These are phyloP conservation scores for Choloepus hoffmanni DNA, from an alignment of 2,113 vertebrate genomes.

Conservation along the genomic window DNA sequence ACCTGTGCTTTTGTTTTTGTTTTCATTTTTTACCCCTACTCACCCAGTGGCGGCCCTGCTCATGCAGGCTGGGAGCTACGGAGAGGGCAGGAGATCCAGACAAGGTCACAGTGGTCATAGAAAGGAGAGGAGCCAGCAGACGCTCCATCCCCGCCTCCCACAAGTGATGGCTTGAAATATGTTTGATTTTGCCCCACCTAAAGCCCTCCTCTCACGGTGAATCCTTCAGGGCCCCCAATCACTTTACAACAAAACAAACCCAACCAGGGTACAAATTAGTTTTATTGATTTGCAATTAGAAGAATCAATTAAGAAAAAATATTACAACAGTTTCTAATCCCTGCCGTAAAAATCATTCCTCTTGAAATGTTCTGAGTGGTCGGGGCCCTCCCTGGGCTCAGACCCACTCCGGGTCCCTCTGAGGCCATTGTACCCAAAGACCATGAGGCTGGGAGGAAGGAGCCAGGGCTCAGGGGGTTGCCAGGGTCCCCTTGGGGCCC, in stretches of 20 bases:
- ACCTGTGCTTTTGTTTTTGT: background rate
- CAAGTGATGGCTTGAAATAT: fast-evolving
- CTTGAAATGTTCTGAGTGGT: background rate
- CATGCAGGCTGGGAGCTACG: no score
- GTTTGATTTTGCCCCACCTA: background rate
- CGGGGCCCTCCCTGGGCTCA: background rate
- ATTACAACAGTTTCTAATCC: constrained; percentile 30
- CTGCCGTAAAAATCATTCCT: constrained; percentile 1
- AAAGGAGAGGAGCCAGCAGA: background rate
- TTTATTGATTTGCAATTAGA: constrained; percentile 72
- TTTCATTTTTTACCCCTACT: background rate
- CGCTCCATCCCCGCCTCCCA: background rate
- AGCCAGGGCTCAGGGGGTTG: background rate
- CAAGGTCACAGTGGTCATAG: no score
- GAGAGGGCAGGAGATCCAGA: no score
- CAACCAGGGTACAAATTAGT: background rate
- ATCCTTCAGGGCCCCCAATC: background rate
- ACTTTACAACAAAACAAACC: constrained; percentile 4
- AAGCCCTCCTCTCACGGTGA: background rate
- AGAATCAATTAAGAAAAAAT: constrained; percentile 72
- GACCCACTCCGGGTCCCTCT: background rate
- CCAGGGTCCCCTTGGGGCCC: no score
- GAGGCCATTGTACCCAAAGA: background rate
- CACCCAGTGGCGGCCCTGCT: no score
- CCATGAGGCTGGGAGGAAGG: fast-evolving